Base-by-base conservation (phyloP, 2,113 vertebrate genomes). In the Paramisgurnus dabryanus region DNA sequence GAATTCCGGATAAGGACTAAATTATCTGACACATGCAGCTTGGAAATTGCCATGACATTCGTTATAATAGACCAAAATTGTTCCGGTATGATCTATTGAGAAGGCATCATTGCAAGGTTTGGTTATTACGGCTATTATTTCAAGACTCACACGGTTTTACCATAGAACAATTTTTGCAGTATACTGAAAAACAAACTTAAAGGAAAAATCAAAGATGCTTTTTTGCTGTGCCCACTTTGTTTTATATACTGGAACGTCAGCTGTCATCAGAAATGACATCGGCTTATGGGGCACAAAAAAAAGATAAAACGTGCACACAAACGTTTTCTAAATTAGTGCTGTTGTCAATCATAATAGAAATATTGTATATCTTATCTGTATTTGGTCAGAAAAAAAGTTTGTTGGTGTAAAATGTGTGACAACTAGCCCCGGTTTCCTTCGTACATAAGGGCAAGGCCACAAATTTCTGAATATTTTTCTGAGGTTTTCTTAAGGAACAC, bases 21-120 rank as follows among this genome's bases (percentile, higher is more conserved):
- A 67, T 57, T 67, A 63, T 50, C 27, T 80, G 12, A 45, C 61
- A 73, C 65, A 64, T 58, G 49, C 79, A 74, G 49, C 40, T 57
- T 2, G 10, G 40, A 41, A 58, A 67, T 65, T 67, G 27, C 18
- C 39, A 47, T 71, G 49, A 10, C 53, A 57, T 57, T 50, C 0
- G 1, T 12, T 65, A 64, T 66, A 50, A 65, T 8, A 76, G 61
- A 15, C 45, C 50, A 50, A 74, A 43, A 74, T 47, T 74, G 49
- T 43, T 41, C 17, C 1, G 11, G 49, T n/a, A 9, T 63, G 12
- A 67, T 45, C 50, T 18, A 47, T 43, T 67, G 57, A 34, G 22
- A 13, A 66, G 4, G 45, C 9, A 66, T 67, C 39, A 74, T 65
- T 41, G 34, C 41, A 18, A 47, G 70, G 17, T 75, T 75, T 63